Evolutionary conservation across 2,888 invertebrate species (phyloP).

Genomic region (Chironomus riparius): DNA sequence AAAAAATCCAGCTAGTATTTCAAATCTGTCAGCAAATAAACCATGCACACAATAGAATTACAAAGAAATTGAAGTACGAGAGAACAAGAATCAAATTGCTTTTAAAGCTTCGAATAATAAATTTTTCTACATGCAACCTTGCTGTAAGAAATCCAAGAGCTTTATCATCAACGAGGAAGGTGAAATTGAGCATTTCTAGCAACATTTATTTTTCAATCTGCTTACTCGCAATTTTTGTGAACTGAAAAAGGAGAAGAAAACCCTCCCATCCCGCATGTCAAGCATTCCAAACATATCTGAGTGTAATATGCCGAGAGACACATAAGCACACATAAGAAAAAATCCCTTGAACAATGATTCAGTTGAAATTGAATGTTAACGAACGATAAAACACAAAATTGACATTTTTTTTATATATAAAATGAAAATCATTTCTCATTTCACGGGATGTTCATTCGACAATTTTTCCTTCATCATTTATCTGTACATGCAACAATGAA

Average conservation of each 20-base stretch:
- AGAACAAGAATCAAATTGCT: not conserved
- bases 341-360: not conserved
- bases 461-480: not conserved
- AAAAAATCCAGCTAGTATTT: too few relatives aligned
- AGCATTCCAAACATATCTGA: not conserved
- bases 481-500: not conserved
- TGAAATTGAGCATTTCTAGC: not conserved
- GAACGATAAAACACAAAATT: constrained; percentile 14
- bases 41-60: too few relatives aligned
- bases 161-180: not conserved
- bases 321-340: too few relatives aligned
- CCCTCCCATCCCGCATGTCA: not conserved
- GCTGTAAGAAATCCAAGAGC: too few relatives aligned
- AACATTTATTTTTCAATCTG: not conserved
- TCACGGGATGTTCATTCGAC: not conserved
- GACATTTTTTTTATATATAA: not conserved
- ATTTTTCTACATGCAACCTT: too few relatives aligned
- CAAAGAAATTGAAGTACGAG: too few relatives aligned
- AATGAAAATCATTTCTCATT: not conserved
- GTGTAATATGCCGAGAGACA: not conserved
- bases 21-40: too few relatives aligned
- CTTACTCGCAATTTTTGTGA: not conserved
- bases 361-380: constrained; percentile 21
- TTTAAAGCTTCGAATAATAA: too few relatives aligned
- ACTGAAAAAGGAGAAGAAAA: not conserved